phyloP scores from a whole-genome alignment of 1,140 invertebrate genomes.

The Calliphora vicina region DNA sequence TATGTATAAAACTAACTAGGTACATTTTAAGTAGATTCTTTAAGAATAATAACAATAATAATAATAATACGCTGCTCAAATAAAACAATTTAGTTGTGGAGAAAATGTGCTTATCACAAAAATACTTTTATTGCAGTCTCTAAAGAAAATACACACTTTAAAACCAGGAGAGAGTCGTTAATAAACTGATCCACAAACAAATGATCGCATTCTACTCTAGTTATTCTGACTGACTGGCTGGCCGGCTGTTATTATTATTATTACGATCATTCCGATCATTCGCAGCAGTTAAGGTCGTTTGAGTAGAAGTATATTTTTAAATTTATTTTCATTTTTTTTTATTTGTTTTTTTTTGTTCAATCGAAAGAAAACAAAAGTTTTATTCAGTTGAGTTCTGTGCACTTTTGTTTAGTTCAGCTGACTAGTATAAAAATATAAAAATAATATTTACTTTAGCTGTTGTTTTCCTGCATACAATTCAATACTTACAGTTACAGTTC shows the following conservation, averaged over 20 bases:
- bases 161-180: constrained; percentile 1
- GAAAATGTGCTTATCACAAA: constrained; percentile 12
- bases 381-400: background rate
- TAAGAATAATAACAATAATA: background rate
- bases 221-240: background rate
- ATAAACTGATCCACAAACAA: background rate
- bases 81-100: constrained; percentile 4
- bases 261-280: background rate
- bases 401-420: too few relatives aligned
- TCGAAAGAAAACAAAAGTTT: background rate
- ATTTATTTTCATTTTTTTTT: background rate
- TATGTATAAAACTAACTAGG: background rate
- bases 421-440: too few relatives aligned
- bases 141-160: constrained; percentile 3
- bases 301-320: background rate
- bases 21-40: background rate
- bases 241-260: background rate
- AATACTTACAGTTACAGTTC: too few relatives aligned
- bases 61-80: background rate
- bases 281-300: background rate
- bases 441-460: too few relatives aligned
- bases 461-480: too few relatives aligned
- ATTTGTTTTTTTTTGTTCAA: background rate
- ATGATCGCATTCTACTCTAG: constrained; percentile 8
- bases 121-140: constrained; percentile 1